Base-by-base conservation (phyloP, 2,113 vertebrate genomes). In the Polyodon spathula region DNA sequence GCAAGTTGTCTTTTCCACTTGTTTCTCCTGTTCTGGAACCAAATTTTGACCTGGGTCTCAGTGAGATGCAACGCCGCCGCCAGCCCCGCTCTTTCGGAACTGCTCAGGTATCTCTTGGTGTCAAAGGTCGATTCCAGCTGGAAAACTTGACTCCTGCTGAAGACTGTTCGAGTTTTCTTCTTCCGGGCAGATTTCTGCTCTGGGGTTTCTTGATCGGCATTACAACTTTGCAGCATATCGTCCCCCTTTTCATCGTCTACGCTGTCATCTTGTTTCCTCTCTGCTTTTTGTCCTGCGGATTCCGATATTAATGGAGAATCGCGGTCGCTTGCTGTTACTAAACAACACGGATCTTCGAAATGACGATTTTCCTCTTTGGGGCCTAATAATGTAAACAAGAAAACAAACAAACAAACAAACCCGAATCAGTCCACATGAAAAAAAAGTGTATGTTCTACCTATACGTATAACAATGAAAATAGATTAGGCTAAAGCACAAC, bases 1-100 rank as follows among this genome's bases (percentile, higher is more conserved):
- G 89, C 82, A 70, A 93, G 70, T 69, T 97, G 94, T 56, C 93
- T 72, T 74, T 97, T 97, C 93, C 93, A 94, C 61, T 93, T 93
- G 73, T 94, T 93, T 63, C 91, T 81, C 7, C 90, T 81, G 68
- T 93, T 94, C 76, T 94, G 92, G 71, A 93, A 93, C 90, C 92
- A 94, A 76, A 92, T 93, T 68, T 94, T 94, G 27, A 94, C 92
- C 80, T 93, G 92, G 0, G 92, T 93, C 84, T 93, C 92, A 4
- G 92, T 92, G 71, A 94, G 83, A 61, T 88, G 90, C 9, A 93
- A 83, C 0, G 90, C 87, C 14, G 87, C 85, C 0, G 92, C 91
- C 58, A 93, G 76, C 0, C 88, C 89, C 0, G 92, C 90, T 40
- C 91, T 78, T 68, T 93, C 92, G 0, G 91, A 85, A 75, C 91